Conservation (phyloP, 1,140 invertebrate genomes). For the Subanguina moxae region DNA sequence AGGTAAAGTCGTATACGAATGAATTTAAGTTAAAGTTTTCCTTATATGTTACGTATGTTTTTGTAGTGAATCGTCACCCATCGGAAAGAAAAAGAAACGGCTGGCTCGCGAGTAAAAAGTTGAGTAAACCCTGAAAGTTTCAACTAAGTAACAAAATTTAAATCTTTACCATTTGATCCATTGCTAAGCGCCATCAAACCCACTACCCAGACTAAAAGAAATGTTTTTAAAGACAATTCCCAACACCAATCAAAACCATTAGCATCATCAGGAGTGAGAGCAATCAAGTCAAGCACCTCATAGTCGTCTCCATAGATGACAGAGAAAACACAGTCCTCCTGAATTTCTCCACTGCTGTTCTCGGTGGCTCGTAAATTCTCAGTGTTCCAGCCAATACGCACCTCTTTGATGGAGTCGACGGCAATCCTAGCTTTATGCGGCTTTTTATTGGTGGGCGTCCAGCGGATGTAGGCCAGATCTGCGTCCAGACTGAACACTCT, state of each 20-base stretch:
- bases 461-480: constrained; percentile 66
- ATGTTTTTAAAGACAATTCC: constrained; percentile 35
- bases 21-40: no score
- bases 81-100: no score
- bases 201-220: constrained; percentile 35
- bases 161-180: constrained; percentile 35
- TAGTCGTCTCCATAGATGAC: constrained; percentile 68
- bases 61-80: no score
- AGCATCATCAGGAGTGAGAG: constrained; percentile 66
- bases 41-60: no score
- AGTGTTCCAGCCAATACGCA: constrained; percentile 66
- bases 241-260: constrained; percentile 65
- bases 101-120: no score
- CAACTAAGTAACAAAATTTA: not conserved
- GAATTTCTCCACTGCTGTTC: constrained; percentile 53
- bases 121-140: no score
- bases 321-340: constrained; percentile 66
- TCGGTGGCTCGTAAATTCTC: constrained; percentile 65
- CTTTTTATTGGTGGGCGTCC: constrained; percentile 69
- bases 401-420: constrained; percentile 66
- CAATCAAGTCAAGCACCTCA: constrained; percentile 67
- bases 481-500: constrained; percentile 65
- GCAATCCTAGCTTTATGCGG: constrained; percentile 67
- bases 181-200: constrained; percentile 56
- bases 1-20: no score